Evolutionary conservation across 2,113 vertebrate genomes (phyloP), one percentile per base, ranked within the genome.

Genomic region (Struthidea cinerea): DNA sequence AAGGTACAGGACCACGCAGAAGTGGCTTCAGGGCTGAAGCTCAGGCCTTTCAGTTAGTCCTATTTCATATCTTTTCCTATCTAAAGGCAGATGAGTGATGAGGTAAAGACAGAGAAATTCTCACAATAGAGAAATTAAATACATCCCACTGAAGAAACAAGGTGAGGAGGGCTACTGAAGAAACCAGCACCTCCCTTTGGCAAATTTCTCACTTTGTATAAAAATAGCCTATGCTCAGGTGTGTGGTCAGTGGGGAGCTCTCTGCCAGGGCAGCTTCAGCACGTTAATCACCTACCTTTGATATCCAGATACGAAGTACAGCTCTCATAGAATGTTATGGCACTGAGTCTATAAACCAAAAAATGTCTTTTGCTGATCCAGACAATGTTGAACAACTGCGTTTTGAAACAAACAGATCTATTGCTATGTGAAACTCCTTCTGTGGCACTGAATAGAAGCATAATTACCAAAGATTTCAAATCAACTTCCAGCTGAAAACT

Each of bases 381-480:
- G 75, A 47, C 68, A 74, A 65, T 10, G 6, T 6, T 85, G 67
- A 94, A 49, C 41, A 53, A 44, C 37, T 42, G 26, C 2, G 15
- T 32, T 94, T 91, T 83, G 56, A 89, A 93, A 88, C 67, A 89
- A 49, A 61, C 78, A 76, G 49, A 61, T 78, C 59, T 89, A 39
- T 32, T 88, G 73, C 50, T 76, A 4, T 55, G 50, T 77, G 78
- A 94, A 94, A 93, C 55, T 80, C 56, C 67, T 87, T 73, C 44
- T 64, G 56, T 47, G 53, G 60, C n/a, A 41, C 49, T 64, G 65
- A 78, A 44, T 80, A 78, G 74, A 77, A 88, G 84, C 47, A 27
- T 42, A 65, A 85, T 84, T 90, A 78, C n/a, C n/a, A 81, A 88
- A 88, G 47, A 88, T 70, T 80, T 94, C 16, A 96, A 89, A 75